These are phyloP conservation scores for Macrosiphum euphorbiae DNA, from an alignment of 2,888 invertebrate genomes.

Conservation along the genomic window DNA sequence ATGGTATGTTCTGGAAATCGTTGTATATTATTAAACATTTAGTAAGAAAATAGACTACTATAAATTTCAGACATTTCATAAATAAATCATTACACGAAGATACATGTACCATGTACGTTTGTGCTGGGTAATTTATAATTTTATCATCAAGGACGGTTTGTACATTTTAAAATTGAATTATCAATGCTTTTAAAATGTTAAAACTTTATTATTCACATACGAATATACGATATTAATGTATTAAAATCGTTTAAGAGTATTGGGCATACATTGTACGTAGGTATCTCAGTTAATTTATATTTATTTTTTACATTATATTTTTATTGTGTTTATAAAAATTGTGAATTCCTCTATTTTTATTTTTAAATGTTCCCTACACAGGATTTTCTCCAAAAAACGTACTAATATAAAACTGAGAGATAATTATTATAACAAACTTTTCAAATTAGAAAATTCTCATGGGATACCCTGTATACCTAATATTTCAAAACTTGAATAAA, in stretches of 20 bases:
- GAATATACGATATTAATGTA: neutral
- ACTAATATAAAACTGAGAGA: neutral
- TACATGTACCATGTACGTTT: neutral
- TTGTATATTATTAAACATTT: conserved; percentile 2
- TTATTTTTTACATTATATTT: neutral
- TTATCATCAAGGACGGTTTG: neutral
- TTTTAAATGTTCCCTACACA: neutral
- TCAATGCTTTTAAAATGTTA: neutral
- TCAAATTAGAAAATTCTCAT: conserved; percentile 2
- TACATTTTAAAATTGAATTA: neutral
- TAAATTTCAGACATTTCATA: neutral
- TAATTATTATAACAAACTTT: neutral
- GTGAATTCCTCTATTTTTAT: neutral
- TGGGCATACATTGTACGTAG: neutral
- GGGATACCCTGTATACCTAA: neutral
- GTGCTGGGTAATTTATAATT: neutral
- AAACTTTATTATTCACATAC: neutral
- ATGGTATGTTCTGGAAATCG: neutral
- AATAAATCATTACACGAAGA: neutral
- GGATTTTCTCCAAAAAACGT: neutral
- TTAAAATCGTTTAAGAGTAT: neutral
- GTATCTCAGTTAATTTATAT: neutral
- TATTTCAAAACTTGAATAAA: neutral
- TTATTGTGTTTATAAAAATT: neutral
- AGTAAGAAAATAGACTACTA: conserved; percentile 1